Percentiles rank a stretch among this genome's conserved stretches.
phyloP scores from a whole-genome alignment of 2,797 vertebrate genomes.

The Dipus sagitta region DNA sequence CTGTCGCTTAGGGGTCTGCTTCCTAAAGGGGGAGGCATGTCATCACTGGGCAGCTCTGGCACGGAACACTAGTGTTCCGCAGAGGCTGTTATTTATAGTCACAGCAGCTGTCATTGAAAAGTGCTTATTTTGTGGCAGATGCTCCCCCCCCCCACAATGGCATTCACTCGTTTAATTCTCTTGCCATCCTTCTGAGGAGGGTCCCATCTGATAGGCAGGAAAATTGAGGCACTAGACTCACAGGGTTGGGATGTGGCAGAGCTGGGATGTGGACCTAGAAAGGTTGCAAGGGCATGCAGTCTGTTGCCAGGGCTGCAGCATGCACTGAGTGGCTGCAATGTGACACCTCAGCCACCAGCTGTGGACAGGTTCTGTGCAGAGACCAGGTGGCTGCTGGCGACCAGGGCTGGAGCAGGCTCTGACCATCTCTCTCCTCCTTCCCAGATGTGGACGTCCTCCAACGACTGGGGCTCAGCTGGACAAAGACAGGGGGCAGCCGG shows the following conservation, averaged over 20 bases:
- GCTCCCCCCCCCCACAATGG: background rate
- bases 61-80: background rate
- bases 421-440: background rate
- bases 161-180: background rate
- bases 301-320: background rate
- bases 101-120: background rate
- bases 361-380: background rate
- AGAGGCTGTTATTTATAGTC: background rate
- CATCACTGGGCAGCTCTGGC: fast-evolving
- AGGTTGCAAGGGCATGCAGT: background rate
- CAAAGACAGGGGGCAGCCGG: conserved; percentile 85
- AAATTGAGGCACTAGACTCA: background rate
- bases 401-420: background rate
- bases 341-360: fast-evolving
- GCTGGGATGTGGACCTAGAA: conserved; percentile 1
- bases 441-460: conserved; percentile 98
- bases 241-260: background rate
- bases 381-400: background rate
- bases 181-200: background rate
- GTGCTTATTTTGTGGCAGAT: background rate
- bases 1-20: background rate
- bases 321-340: fast-evolving
- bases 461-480: conserved; percentile 93
- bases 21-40: background rate
- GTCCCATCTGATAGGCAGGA: background rate